phyloP scores from a whole-genome alignment of 1,140 invertebrate species.

The Drosophila novamexicana region DNA sequence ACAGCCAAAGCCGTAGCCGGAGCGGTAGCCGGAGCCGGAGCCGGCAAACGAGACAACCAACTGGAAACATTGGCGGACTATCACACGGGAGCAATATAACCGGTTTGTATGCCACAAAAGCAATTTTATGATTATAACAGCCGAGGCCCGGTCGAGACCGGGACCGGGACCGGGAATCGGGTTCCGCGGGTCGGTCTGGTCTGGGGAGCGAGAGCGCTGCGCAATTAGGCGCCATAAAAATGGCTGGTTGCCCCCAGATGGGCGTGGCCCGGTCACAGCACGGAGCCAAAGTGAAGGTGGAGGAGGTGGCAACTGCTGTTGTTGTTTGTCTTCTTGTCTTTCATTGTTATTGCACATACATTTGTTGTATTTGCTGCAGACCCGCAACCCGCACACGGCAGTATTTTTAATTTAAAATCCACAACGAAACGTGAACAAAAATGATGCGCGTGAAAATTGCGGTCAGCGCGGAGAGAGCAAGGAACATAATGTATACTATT shows the following conservation, averaged over 20 bases:
- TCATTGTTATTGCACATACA: slow-evolving; percentile 33
- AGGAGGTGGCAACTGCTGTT: slow-evolving; percentile 19
- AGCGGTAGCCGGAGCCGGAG: slow-evolving; percentile 12
- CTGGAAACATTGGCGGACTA: slow-evolving; percentile 59
- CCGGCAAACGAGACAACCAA: slow-evolving; percentile 40
- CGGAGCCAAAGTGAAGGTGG: not conserved
- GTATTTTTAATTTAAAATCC: slow-evolving; percentile 80
- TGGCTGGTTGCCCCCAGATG: slow-evolving; percentile 67
- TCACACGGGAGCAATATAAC: slow-evolving; percentile 82
- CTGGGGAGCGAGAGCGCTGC: slow-evolving; percentile 43
- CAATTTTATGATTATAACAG: slow-evolving; percentile 84
- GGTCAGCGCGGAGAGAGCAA: slow-evolving; percentile 12
- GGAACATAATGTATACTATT: not conserved
- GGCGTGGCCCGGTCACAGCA: slow-evolving; percentile 53
- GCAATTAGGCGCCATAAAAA: slow-evolving; percentile 83
- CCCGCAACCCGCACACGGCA: slow-evolving; percentile 61
- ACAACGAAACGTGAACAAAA: slow-evolving; percentile 60
- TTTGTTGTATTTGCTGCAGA: slow-evolving; percentile 33
- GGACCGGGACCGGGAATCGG: slow-evolving; percentile 25
- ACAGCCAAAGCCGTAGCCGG: not conserved
- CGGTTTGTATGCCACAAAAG: slow-evolving; percentile 83
- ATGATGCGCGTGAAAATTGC: slow-evolving; percentile 52
- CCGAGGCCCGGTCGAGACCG: slow-evolving; percentile 63
- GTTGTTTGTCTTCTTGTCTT: slow-evolving; percentile 70
- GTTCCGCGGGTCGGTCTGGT: slow-evolving; percentile 19